Base-by-base conservation (phyloP, 2,888 invertebrate species). In the Archips crataeganus region DNA sequence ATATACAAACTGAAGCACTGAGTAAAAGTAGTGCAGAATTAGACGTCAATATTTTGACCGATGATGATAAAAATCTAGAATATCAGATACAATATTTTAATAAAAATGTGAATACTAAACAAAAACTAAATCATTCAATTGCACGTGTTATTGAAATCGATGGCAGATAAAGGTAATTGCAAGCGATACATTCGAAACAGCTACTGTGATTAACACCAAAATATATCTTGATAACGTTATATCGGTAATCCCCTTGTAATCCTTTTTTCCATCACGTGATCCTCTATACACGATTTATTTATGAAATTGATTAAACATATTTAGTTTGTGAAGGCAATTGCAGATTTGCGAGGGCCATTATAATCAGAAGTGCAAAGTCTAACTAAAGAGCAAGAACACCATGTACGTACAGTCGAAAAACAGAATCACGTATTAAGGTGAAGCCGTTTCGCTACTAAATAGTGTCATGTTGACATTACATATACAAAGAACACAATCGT, bases 231-330 rank as follows among this genome's bases (percentile, higher is more conserved):
- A 74, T 70, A 13, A 60, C n/a, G 45, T 32, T 73, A 34, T 64
- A 64, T 75, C 66, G 75, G 82, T 85, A 81, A 87, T 86, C 85
- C 84, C 62, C 77, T 81, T 73, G 77, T 78, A 81, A 74, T 74
- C 64, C 64, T 11, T 64, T 57, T 73, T 65, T 64, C 51, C 64
- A 45, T 65, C 51, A 69, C 45, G 73, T 69, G 64, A 9, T 49
- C 34, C 10, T 49, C 6, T 39, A 39, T 51, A 51, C 32, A 34
- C 9, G 64, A 73, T 63, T 59, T 59, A 13, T 23, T 72, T 68
- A 34, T 39, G 13, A 13, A 34, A 57, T 68, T 34, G 32, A 34
- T 62, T 34, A 60, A n/a, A 15, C 9, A 23, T 42, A 36, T 39
- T 39, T n/a, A 4, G 39, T 39, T 6, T 4, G 23, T 23, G 23